Evolutionary conservation across 2,797 vertebrate genomes (phyloP).

Genomic region (Tauraco hartlaubi): DNA sequence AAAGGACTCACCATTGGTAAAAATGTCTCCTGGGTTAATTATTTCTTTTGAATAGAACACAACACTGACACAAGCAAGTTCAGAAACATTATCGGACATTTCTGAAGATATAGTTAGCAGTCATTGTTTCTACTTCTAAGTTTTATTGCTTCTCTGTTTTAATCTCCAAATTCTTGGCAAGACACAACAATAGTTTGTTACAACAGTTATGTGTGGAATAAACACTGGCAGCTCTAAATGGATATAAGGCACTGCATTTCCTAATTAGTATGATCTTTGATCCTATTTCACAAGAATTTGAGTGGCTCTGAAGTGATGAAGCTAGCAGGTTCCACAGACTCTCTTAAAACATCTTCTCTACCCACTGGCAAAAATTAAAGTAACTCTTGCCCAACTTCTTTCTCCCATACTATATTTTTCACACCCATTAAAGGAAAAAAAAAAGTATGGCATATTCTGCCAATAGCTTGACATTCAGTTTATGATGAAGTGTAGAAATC

Average conservation of each 20-base stretch:
- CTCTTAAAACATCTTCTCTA: neutral
- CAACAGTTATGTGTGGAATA: neutral
- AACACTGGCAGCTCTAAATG: fast-evolving
- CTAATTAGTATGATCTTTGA: neutral
- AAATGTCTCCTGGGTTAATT: neutral
- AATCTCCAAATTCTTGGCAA: neutral
- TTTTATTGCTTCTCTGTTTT: neutral
- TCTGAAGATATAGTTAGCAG: neutral
- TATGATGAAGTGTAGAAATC: neutral
- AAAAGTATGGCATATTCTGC: neutral
- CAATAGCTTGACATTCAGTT: conserved; percentile 10
- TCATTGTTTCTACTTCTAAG: neutral
- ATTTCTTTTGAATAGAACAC: neutral
- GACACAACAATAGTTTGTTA: neutral
- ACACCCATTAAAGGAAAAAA: neutral
- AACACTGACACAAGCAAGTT: neutral
- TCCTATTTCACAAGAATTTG: neutral
- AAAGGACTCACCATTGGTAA: neutral
- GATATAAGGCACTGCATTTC: neutral
- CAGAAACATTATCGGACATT: neutral
- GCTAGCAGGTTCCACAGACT: neutral
- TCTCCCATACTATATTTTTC: neutral
- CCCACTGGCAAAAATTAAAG: neutral
- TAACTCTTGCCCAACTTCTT: neutral
- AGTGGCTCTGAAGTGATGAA: neutral